These are phyloP conservation scores for Drosophila truncata DNA, from an alignment of 1,140 invertebrate genomes.

Conservation along the genomic window DNA sequence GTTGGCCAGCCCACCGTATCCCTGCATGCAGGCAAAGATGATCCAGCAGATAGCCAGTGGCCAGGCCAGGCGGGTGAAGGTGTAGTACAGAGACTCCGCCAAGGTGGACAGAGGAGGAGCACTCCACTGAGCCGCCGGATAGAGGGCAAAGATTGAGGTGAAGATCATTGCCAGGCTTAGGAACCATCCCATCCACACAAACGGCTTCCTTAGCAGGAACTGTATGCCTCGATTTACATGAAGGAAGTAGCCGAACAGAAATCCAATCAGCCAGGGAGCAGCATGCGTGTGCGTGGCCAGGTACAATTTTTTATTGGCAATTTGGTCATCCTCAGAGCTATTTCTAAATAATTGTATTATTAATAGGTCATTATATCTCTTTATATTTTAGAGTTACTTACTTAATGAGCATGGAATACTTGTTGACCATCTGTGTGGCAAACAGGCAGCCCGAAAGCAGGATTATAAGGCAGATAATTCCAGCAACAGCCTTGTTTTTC, in stretches of 20 bases:
- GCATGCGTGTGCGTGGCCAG: conserved; percentile 62
- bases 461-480: conserved; percentile 44
- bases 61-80: conserved; percentile 88
- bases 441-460: conserved; percentile 58
- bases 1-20: conserved; percentile 87
- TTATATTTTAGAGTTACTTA: not conserved
- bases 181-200: conserved; percentile 53
- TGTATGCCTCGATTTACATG: conserved; percentile 42
- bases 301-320: conserved; percentile 43
- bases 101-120: conserved; percentile 61
- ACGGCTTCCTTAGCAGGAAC: conserved; percentile 17
- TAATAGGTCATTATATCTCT: not conserved
- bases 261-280: conserved; percentile 68
- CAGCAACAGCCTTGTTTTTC: conserved; percentile 70
- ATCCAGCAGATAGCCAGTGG: conserved; percentile 88
- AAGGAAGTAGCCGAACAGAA: conserved; percentile 67
- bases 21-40: conserved; percentile 88
- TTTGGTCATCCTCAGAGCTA: not conserved
- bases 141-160: conserved; percentile 69
- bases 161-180: conserved; percentile 62
- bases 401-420: conserved; percentile 48
- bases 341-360: conserved; percentile 18
- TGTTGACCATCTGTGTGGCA: conserved; percentile 48
- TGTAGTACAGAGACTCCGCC: conserved; percentile 88
- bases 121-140: conserved; percentile 65